Conservation (phyloP, 2,797 vertebrate species). For the Anguilla pacifica region DNA sequence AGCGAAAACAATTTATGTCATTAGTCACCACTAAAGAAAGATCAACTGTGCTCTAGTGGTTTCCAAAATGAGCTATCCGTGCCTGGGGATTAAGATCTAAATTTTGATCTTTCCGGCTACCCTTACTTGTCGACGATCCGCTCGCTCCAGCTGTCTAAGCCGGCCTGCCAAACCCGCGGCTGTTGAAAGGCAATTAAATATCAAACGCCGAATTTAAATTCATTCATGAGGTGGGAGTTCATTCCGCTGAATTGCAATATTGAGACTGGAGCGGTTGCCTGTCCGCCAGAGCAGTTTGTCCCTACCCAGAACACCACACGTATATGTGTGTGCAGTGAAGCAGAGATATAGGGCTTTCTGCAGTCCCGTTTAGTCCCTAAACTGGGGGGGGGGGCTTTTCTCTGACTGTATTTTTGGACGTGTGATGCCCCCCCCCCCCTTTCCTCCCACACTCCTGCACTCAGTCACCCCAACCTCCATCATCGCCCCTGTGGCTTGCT, state of each 20-base stretch:
- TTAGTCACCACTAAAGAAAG: neutral
- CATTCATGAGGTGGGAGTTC: too few species aligned
- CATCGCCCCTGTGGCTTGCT: neutral
- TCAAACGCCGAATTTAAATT: neutral
- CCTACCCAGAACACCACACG: neutral
- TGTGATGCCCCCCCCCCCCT: neutral
- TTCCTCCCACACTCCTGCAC: neutral
- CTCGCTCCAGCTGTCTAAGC: neutral
- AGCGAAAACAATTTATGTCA: neutral
- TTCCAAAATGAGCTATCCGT: neutral
- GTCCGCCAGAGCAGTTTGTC: neutral
- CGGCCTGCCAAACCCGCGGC: neutral
- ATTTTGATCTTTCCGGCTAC: neutral
- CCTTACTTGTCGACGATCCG: neutral
- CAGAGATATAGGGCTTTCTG: neutral
- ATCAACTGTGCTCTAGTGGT: neutral
- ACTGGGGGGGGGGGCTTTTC: neutral
- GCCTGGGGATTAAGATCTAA: neutral
- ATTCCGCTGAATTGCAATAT: neutral
- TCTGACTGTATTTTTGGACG: neutral
- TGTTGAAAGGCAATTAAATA: neutral
- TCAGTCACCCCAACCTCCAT: neutral
- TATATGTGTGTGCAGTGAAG: slow-evolving; percentile 7
- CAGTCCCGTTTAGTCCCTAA: slow-evolving; percentile 28
- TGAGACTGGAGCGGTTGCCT: neutral